phyloP scores from a whole-genome alignment of 2,113 vertebrate genomes.

The Rhinolophus sinicus region DNA sequence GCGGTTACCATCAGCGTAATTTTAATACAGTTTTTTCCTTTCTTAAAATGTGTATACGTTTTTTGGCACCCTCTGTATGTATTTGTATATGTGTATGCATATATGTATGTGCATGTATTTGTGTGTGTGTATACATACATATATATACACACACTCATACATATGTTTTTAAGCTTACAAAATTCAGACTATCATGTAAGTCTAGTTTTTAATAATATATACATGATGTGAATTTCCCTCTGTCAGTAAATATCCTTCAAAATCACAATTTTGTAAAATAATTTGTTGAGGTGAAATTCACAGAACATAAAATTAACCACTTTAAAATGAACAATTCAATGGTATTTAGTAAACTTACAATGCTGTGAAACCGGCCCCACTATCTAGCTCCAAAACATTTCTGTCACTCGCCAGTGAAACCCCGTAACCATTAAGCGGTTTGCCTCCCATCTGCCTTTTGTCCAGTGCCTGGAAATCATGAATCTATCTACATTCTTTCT shows the following conservation, averaged over 20 bases:
- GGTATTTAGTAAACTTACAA: background rate
- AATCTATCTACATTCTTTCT: background rate
- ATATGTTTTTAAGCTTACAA: background rate
- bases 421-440: background rate
- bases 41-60: too few relatives aligned
- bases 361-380: background rate
- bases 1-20: too few relatives aligned
- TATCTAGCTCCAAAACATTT: background rate
- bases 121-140: fast-evolving
- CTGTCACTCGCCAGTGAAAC: background rate
- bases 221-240: background rate
- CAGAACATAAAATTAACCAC: background rate
- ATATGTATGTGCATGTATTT: background rate
- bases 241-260: background rate
- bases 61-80: too few relatives aligned
- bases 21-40: too few relatives aligned
- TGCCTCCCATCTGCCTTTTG: background rate
- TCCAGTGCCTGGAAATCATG: background rate
- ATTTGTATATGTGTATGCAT: background rate
- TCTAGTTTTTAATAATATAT: conserved; percentile 11
- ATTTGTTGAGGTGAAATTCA: background rate
- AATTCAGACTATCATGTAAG: background rate
- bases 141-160: background rate
- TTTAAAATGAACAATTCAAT: background rate
- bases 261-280: background rate